Base-by-base conservation (phyloP, 2,113 vertebrate species). In the Recurvirostra avosetta region DNA sequence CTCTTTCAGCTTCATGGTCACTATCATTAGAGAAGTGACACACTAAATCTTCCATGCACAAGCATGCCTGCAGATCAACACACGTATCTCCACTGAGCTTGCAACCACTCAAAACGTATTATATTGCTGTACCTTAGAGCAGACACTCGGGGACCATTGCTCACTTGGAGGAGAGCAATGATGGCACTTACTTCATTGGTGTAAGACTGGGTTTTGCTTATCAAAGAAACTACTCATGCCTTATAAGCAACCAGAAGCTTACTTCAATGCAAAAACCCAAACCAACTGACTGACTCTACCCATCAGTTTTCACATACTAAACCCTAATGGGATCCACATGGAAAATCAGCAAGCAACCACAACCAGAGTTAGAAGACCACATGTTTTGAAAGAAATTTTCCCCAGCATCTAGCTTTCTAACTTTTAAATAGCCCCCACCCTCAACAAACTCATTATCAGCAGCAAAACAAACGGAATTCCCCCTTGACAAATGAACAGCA, bases 301-400 rank as follows among this genome's bases (percentile, higher is more conserved):
- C 53, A 11, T 86, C 2, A 2, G 18, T 78, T 83, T 92, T 79
- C 82, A 92, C 58, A 45, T 58, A 65, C 34, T 92, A 79, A 92
- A 55, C 23, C 36, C 21, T 90, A 86, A 93, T 55, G 63, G 20
- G 75, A 86, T 73, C 86, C 88, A 95, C 90, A 86, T 80, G 82
- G 63, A 80, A 96, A 93, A 92, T 58, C 78, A 73, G 15, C 45
- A 70, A 40, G 34, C 49, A 86, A 79, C 34, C 41, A 53, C 59
- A 94, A 34, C 34, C 34, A 83, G 19, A 8, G 6, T n/a, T n/a
- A 73, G 47, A 65, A 92, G 59, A 55, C 30, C 40, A 8, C 52
- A 36, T 79, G 62, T 76, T 92, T 53, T 70, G 53, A 79, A 86
- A 80, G 3, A 83, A 15, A 80, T 52, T 73, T 76, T n/a, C 12